Evolutionary conservation across 2,113 vertebrate genomes (phyloP).

Genomic region (Proteles cristata): DNA sequence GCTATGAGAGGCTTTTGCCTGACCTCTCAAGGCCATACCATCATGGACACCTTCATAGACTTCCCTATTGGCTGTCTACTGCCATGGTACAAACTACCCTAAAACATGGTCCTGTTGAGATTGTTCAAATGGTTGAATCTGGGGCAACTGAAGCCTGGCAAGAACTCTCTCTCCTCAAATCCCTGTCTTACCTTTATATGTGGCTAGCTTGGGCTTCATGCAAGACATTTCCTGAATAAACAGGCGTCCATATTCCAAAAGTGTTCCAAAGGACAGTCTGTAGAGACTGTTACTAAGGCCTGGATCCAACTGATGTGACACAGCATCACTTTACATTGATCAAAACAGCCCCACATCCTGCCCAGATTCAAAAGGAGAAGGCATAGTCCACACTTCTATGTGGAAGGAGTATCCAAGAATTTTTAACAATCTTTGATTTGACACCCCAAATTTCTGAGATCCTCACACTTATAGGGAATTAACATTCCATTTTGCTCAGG

Average conservation of each 20-base stretch:
- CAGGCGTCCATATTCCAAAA: background rate
- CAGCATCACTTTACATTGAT: background rate
- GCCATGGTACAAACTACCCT: background rate
- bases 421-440: background rate
- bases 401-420: background rate
- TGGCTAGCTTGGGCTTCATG: background rate
- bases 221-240: background rate
- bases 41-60: rapidly evolving
- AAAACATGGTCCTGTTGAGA: background rate
- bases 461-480: background rate
- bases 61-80: background rate
- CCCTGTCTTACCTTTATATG: background rate
- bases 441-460: background rate
- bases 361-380: background rate
- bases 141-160: background rate
- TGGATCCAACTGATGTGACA: background rate
- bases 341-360: background rate
- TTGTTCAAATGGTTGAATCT: background rate
- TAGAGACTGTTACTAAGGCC: background rate
- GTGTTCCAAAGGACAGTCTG: background rate
- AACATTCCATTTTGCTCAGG: background rate
- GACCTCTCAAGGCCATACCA: background rate
- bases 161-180: too few relatives aligned
- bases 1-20: background rate
- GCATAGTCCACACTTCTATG: background rate